These are phyloP conservation scores for Lepidocolaptes lacrymiger DNA, from an alignment of 2,797 vertebrate genomes.

Conservation along the genomic window DNA sequence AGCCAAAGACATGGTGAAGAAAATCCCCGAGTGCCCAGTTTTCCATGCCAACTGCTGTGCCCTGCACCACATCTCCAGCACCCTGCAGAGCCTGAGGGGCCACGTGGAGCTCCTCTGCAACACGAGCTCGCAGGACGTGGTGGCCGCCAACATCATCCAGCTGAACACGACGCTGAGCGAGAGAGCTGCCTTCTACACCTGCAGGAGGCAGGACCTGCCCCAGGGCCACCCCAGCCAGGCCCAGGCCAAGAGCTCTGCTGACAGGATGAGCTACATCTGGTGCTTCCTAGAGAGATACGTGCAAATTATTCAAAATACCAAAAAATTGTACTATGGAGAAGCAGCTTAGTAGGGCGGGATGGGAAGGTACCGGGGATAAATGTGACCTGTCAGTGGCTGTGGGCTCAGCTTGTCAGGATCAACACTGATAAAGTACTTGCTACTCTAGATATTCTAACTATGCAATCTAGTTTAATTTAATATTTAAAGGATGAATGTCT, in stretches of 20 bases:
- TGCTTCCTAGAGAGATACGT: background rate
- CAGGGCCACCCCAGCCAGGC: fast-evolving
- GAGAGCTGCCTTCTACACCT: background rate
- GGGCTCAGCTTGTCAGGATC: background rate
- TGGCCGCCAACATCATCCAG: background rate
- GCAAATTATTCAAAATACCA: background rate
- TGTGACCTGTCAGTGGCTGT: background rate
- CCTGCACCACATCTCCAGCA: background rate
- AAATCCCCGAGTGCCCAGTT: fast-evolving
- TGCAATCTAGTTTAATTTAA: background rate
- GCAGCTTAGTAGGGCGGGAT: fast-evolving
- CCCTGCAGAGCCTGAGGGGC: fast-evolving
- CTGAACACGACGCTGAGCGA: fast-evolving
- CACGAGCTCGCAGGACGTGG: fast-evolving
- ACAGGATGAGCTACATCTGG: background rate
- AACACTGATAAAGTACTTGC: background rate
- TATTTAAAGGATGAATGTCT: background rate
- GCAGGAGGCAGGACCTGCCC: fast-evolving
- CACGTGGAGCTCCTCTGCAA: fast-evolving
- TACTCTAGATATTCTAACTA: background rate
- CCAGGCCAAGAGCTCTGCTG: fast-evolving
- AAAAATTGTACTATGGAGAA: background rate
- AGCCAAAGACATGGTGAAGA: fast-evolving
- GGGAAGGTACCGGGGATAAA: background rate
- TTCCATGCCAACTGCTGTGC: background rate